A percentile compares a stretch with the other conserved stretches of the same genome.
Evolutionary conservation across 2,888 invertebrate genomes (phyloP).

Genomic region (Elysia crispata): DNA sequence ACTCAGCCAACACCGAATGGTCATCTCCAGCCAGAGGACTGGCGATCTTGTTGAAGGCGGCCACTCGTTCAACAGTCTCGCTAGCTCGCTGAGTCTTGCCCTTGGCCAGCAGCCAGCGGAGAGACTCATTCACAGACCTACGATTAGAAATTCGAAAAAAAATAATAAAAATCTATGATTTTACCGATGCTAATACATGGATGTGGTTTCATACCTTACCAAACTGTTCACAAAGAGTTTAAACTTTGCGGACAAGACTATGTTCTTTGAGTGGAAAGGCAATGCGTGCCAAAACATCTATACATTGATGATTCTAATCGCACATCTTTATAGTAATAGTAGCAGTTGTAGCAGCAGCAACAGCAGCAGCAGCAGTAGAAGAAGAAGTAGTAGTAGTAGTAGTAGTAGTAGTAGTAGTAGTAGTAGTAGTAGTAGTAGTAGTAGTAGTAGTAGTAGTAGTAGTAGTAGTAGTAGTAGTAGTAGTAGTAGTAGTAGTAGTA

Average conservation of each 20-base stretch:
- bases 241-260: no score
- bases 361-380: constrained; percentile 9
- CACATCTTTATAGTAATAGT: no score
- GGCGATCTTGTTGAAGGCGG: constrained; percentile 33
- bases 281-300: no score
- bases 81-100: not conserved
- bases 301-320: no score
- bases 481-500: constrained; percentile 32
- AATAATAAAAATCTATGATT: no score
- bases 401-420: no score
- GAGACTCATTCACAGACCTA: constrained; percentile 36
- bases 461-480: constrained; percentile 22
- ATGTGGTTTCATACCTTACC: no score
- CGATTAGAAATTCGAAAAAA: no score
- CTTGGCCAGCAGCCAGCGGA: constrained; percentile 36
- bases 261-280: no score
- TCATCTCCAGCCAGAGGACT: not conserved
- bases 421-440: constrained; percentile 19
- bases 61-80: not conserved
- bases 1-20: not conserved
- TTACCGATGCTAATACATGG: no score
- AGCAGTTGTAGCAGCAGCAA: not conserved
- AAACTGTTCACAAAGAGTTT: no score
- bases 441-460: constrained; percentile 17
- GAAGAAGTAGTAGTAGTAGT: constrained; percentile 16